Evolutionary conservation across 2,113 vertebrate species (phyloP), one percentile per base, ranked within the genome.

Genomic region (Pedionomus torquatus): DNA sequence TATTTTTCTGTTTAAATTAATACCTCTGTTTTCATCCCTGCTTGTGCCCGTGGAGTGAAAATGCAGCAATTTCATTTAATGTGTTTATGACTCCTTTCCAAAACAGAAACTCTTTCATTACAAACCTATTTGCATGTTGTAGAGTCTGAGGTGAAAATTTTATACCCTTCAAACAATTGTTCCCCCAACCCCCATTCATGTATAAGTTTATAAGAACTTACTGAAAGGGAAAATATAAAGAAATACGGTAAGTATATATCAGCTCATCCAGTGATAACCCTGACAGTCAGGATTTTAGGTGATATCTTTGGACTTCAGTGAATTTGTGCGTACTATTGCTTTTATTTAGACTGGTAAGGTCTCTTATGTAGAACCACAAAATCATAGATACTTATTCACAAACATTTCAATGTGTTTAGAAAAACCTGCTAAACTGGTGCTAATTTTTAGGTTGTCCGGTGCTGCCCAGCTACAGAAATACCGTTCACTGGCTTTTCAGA

Each of bases 401-500:
- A 68, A n/a, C 1, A 4, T 51, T 71, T 87, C 24, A 6, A 1
- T 8, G 14, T 26, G 12, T 28, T 66, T 70, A 72, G 46, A 54
- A 68, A 92, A 84, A n/a, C 23, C 39, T 70, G 30, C 72, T 93
- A 52, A 95, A 82, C 33, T 69, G 5, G 23, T 74, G 17, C 75
- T 95, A 18, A 14, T 86, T 87, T 95, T 80, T 48, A 98, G 98
- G 98, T 65, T 98, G 98, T 63, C 98, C 98, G 0, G 97, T 98
- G 17, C 84, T 97, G 79, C 96, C 97, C 37, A 98, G 97, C 57
- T 96, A 98, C 90, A 98, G 95, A 78, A 96, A 68, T 10, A 64
- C 95, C 14, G 96, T 99, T 64, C 97, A 28, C 44, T 99, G 99
- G 99, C 94, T 97, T 81, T 98, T 97, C 23, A 93, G 98, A 96